Evolutionary conservation across 2,113 vertebrate genomes (phyloP).

Genomic region (Diglossa brunneiventris): DNA sequence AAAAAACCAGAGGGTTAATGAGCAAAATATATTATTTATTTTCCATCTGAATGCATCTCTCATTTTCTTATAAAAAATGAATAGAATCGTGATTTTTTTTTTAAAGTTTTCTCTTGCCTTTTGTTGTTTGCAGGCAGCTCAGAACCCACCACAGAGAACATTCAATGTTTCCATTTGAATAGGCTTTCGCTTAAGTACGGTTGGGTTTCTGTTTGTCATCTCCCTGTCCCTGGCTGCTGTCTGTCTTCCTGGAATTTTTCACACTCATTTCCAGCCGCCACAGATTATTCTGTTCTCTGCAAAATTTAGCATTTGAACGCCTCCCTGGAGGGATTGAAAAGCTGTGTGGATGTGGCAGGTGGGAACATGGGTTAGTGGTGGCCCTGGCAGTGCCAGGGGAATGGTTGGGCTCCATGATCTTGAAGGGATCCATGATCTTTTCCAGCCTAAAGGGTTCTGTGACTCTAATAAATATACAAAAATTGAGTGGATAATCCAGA

Average conservation of each 20-base stretch:
- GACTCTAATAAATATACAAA: neutral
- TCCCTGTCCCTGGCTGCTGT: neutral
- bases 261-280: neutral
- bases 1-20: neutral
- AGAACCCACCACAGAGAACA: neutral
- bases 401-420: neutral
- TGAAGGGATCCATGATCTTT: neutral
- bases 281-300: neutral
- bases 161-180: neutral
- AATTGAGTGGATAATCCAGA: neutral
- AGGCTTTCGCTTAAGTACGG: neutral
- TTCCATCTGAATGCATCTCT: neutral
- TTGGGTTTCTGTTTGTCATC: constrained; percentile 11
- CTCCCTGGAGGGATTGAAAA: neutral
- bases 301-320: neutral
- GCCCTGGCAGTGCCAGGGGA: neutral
- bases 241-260: neutral
- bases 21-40: constrained; percentile 40
- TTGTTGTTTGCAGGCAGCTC: neutral
- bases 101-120: neutral
- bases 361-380: neutral
- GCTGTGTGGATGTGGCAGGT: neutral
- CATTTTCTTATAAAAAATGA: constrained; percentile 40
- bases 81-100: neutral
- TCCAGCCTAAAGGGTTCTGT: neutral